Evolutionary conservation across 2,113 vertebrate species (phyloP).

Genomic region (Glaucidium brasilianum): DNA sequence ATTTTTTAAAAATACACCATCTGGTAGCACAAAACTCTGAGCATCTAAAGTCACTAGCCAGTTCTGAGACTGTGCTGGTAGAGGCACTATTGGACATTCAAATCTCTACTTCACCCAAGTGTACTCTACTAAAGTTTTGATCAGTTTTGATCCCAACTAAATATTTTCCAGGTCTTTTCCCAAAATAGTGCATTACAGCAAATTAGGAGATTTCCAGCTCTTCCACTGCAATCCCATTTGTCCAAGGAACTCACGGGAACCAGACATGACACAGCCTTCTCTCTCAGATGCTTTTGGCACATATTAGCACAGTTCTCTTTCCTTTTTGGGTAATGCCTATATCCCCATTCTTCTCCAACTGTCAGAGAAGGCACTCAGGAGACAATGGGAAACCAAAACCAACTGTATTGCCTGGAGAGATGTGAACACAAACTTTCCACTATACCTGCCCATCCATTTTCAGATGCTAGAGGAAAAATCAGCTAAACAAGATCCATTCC

Average conservation of each 20-base stretch:
- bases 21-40: not conserved
- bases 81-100: not conserved
- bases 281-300: not conserved
- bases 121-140: not conserved
- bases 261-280: not conserved
- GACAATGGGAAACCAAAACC: not conserved
- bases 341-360: not conserved
- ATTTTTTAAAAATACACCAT: not conserved
- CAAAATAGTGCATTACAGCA: not conserved
- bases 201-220: not conserved
- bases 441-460: not conserved
- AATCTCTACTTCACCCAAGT: not conserved
- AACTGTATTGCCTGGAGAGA: not conserved
- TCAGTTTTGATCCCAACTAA: not conserved
- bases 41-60: not conserved
- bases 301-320: not conserved
- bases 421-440: not conserved
- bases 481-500: not conserved
- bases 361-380: not conserved
- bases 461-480: not conserved
- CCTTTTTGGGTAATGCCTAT: not conserved
- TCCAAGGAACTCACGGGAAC: not conserved
- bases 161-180: not conserved
- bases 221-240: not conserved
- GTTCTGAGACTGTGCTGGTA: not conserved